Evolutionary conservation across 2,888 invertebrate genomes (phyloP).

Genomic region (Zaprionus lineosus): DNA sequence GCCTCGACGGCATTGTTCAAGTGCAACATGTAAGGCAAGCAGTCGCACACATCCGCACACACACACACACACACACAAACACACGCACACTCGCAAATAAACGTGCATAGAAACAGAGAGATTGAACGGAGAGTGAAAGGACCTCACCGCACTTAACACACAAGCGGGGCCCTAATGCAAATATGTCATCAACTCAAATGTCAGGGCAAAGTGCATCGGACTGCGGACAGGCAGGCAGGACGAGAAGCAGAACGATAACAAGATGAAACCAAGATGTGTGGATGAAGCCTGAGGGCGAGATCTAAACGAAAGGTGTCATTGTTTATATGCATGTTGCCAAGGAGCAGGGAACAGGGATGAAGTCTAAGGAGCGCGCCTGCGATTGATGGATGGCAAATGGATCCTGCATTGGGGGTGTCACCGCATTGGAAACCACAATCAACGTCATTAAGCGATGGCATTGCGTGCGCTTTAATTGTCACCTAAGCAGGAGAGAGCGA

Average conservation of each 20-base stretch:
- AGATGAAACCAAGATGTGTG: no score
- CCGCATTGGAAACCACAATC: no score
- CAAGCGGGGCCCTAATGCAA: slow-evolving; percentile 64
- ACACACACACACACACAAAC: slow-evolving; percentile 27
- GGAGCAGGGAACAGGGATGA: no score
- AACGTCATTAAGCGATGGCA: slow-evolving; percentile 61
- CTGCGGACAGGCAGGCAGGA: slow-evolving; percentile 1
- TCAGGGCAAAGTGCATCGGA: slow-evolving; percentile 66
- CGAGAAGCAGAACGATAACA: neutral
- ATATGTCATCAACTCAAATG: slow-evolving; percentile 75
- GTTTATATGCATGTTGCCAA: slow-evolving; percentile 36
- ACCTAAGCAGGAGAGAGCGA: slow-evolving; percentile 36
- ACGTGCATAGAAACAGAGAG: no score
- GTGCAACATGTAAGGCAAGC: slow-evolving; percentile 48
- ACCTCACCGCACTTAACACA: slow-evolving; percentile 12
- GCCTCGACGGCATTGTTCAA: slow-evolving; percentile 59
- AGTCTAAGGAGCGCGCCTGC: slow-evolving; percentile 47
- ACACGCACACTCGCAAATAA: no score
- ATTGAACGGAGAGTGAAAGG: slow-evolving; percentile 18
- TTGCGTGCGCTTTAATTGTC: slow-evolving; percentile 68
- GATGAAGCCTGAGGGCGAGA: slow-evolving; percentile 35
- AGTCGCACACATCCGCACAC: no score
- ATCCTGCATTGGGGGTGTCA: no score
- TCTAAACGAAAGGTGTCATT: slow-evolving; percentile 59
- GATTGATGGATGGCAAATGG: slow-evolving; percentile 65